Conservation (phyloP, 2,888 invertebrate species). For the Monoplex corrugatus region DNA sequence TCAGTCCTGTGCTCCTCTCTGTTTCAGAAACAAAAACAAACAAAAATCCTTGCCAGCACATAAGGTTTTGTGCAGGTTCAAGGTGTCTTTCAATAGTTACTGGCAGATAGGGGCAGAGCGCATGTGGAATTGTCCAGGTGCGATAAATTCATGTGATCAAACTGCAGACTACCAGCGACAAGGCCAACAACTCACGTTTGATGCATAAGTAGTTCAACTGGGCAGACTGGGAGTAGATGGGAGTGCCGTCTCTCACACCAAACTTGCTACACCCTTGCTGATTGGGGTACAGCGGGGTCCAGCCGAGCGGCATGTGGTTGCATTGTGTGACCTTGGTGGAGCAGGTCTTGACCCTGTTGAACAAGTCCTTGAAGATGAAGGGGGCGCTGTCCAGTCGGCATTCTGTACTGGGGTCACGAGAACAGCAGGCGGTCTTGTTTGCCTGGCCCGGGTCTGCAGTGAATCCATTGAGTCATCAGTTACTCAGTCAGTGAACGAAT, state of each 20-base stretch:
- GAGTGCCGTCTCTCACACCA: neutral
- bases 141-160: too few relatives aligned
- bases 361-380: neutral
- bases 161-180: too few relatives aligned
- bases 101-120: too few relatives aligned
- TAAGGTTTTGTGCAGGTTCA: too few relatives aligned
- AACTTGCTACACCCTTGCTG: neutral
- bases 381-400: neutral
- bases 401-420: neutral
- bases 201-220: neutral
- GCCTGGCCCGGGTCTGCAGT: neutral
- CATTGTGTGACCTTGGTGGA: neutral
- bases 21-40: too few relatives aligned
- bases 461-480: too few relatives aligned
- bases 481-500: too few relatives aligned
- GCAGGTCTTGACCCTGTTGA: neutral
- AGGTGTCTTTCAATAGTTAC: too few relatives aligned
- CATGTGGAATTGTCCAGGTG: too few relatives aligned
- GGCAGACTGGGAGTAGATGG: neutral
- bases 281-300: neutral
- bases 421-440: neutral
- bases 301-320: neutral
- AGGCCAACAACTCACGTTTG: neutral
- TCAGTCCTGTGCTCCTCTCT: too few relatives aligned
- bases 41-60: too few relatives aligned